Percentiles rank a stretch among this genome's conserved stretches.
Conservation (phyloP, 2,888 invertebrate genomes). For the Heteropelma amictum region DNA sequence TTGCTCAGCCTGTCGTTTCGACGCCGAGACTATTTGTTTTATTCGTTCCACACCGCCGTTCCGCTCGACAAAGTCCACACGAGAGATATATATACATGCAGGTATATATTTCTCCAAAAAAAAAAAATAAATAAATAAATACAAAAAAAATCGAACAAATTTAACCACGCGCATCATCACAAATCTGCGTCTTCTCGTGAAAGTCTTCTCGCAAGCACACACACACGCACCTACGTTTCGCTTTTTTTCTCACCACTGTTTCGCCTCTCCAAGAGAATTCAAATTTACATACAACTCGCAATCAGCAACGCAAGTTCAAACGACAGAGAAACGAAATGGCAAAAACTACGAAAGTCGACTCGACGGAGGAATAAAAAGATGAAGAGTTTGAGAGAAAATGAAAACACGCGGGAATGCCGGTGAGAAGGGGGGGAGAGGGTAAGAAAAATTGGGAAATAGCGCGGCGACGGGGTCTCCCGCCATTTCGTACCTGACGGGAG, state of each 20-base stretch:
- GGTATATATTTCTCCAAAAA: constrained; percentile 46
- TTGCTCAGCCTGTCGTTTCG: too few species aligned
- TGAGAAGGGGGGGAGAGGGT: constrained; percentile 18
- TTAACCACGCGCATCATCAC: constrained; percentile 54
- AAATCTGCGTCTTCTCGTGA: constrained; percentile 51
- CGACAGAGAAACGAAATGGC: constrained; percentile 50
- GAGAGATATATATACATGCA: constrained; percentile 48
- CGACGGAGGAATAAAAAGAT: constrained; percentile 23
- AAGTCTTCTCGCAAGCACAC: constrained; percentile 54
- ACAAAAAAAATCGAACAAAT: too few species aligned
- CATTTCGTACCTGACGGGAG: neutral
- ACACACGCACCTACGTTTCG: constrained; percentile 24
- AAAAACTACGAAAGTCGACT: too few species aligned
- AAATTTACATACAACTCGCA: constrained; percentile 53
- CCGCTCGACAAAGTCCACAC: constrained; percentile 19
- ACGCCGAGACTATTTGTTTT: neutral
- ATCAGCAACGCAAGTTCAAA: constrained; percentile 56
- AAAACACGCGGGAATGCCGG: constrained; percentile 7
- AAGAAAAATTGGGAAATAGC: constrained; percentile 7
- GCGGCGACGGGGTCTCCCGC: too few species aligned
- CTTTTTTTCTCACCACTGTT: constrained; percentile 1
- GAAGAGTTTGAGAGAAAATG: constrained; percentile 28
- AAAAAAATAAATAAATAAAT: too few species aligned
- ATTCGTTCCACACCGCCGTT: neutral
- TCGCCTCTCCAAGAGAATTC: neutral